Evolutionary conservation across 2,113 vertebrate species (phyloP).

Genomic region (Equus quagga): DNA sequence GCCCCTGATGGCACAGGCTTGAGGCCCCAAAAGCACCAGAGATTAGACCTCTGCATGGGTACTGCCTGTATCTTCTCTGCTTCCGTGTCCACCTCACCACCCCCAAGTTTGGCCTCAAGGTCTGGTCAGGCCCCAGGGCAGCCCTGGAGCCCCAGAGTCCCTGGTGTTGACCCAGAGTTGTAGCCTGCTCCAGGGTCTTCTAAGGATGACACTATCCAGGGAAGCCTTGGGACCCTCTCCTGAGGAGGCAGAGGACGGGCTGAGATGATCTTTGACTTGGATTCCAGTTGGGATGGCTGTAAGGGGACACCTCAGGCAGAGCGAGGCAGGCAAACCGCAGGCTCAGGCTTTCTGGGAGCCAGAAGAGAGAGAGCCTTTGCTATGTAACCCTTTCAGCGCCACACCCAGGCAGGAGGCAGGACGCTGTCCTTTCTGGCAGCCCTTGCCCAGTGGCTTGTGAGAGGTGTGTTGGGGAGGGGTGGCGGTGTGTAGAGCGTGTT

Average conservation of each 20-base stretch:
- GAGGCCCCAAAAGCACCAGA: neutral
- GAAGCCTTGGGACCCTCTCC: conserved; percentile 55
- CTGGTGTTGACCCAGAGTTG: conserved; percentile 57
- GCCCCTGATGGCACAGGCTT: neutral
- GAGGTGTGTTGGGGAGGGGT: neutral
- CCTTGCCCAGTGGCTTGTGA: neutral
- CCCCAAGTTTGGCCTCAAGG: conserved; percentile 44
- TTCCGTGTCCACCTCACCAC: neutral
- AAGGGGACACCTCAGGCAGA: conserved; percentile 84
- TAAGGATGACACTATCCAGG: conserved; percentile 16
- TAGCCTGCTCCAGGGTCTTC: conserved; percentile 2
- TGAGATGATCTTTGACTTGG: conserved; percentile 82
- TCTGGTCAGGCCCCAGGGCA: neutral
- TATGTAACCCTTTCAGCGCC: conserved; percentile 82
- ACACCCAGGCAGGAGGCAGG: conserved; percentile 51
- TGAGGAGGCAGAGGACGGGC: conserved; percentile 67
- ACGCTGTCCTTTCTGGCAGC: conserved; percentile 8
- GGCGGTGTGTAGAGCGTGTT: neutral
- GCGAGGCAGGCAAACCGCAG: conserved; percentile 81
- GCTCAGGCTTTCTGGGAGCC: conserved; percentile 83
- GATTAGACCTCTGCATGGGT: neutral
- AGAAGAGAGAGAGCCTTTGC: conserved; percentile 76
- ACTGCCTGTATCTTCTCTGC: conserved; percentile 20
- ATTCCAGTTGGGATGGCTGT: conserved; percentile 82
- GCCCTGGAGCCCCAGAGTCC: conserved; percentile 9